phyloP scores from a whole-genome alignment of 2,113 vertebrate species.

The Podarcis muralis region DNA sequence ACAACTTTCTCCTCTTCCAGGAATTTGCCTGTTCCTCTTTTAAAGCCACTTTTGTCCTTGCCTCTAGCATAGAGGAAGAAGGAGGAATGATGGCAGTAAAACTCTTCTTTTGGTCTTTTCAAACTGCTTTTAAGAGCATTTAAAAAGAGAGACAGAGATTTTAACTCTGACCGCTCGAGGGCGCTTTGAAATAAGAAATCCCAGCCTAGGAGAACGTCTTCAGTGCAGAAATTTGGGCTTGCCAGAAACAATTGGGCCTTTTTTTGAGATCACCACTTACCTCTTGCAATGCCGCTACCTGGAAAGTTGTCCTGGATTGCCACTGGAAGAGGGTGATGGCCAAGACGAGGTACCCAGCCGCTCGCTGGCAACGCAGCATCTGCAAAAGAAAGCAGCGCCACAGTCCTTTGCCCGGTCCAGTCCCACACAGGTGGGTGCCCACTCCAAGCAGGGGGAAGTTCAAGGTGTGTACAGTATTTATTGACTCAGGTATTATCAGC shows the following conservation, averaged over 20 bases:
- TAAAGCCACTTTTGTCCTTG: too few species aligned
- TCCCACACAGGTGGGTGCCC: too few species aligned
- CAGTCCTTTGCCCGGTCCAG: too few species aligned
- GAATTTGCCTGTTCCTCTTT: too few species aligned
- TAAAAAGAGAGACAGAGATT: not conserved
- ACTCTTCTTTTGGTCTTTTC: not conserved
- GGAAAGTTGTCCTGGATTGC: constrained; percentile 51
- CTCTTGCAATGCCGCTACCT: constrained; percentile 54
- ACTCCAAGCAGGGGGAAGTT: too few species aligned
- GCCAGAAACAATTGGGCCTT: too few species aligned
- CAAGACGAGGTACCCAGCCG: constrained; percentile 61
- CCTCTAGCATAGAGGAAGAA: too few species aligned
- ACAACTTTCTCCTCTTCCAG: too few species aligned
- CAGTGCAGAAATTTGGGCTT: not conserved
- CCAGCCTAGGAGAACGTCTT: too few species aligned
- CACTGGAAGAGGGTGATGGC: constrained; percentile 64
- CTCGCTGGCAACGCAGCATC: constrained; percentile 74
- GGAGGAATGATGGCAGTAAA: too few species aligned
- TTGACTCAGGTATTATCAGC: too few species aligned
- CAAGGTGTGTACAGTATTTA: too few species aligned
- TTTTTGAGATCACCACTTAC: constrained; percentile 52
- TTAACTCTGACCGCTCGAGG: not conserved
- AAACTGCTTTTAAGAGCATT: not conserved
- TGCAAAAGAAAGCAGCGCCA: constrained; percentile 48
- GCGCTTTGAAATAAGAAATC: not conserved